phyloP scores from a whole-genome alignment of 2,888 invertebrate genomes.

The Lysandra coridon region DNA sequence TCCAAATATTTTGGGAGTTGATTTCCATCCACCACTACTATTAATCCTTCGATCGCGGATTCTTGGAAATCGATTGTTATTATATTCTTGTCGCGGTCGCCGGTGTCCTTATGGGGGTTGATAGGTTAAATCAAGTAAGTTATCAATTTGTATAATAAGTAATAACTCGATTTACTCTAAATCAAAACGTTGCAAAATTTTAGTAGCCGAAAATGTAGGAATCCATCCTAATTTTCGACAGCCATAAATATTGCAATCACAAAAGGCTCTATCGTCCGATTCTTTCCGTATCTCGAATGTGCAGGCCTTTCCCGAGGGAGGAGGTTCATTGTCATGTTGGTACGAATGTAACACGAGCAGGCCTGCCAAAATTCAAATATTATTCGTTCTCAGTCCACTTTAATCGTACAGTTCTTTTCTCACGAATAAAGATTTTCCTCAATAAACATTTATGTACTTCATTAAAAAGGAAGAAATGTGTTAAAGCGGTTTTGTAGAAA shows the following conservation, averaged over 20 bases:
- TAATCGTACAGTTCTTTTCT: neutral
- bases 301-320: constrained; percentile 3
- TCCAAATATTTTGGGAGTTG: neutral
- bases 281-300: neutral
- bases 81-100: no score
- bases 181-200: neutral
- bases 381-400: neutral
- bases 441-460: no score
- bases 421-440: neutral
- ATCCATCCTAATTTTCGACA: neutral
- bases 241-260: neutral
- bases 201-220: neutral
- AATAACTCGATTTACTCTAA: no score
- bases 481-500: neutral
- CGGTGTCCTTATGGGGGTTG: no score
- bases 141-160: no score
- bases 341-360: neutral
- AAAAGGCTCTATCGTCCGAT: neutral
- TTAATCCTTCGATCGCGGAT: no score
- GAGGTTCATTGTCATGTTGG: constrained; percentile 10
- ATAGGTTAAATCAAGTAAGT: no score
- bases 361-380: neutral
- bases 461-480: neutral
- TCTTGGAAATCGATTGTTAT: no score
- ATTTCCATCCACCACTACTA: neutral